Evolutionary conservation across 2,113 vertebrate genomes (phyloP).

Genomic region (Paracanthobrama guichenoti): DNA sequence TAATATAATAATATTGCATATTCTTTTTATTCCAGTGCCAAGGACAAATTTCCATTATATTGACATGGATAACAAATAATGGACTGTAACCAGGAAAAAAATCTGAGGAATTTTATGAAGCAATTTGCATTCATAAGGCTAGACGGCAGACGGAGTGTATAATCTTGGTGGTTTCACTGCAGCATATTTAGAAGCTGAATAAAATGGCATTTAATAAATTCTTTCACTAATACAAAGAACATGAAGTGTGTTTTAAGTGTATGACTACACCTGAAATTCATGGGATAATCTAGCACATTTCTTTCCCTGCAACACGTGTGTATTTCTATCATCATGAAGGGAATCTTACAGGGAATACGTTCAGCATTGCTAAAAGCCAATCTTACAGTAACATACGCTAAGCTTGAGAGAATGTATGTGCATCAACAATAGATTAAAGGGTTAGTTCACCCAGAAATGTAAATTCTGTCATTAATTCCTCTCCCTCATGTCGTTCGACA

Average conservation of each 20-base stretch:
- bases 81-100: neutral
- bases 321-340: neutral
- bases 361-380: neutral
- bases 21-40: neutral
- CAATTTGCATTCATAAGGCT: neutral
- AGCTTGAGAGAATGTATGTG: neutral
- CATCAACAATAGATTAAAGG: no score
- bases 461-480: no score
- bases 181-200: neutral
- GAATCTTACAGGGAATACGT: neutral
- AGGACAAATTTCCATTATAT: neutral
- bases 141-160: neutral
- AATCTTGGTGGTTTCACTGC: neutral
- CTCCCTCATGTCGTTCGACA: no score
- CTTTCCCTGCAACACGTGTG: neutral
- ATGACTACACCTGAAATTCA: neutral
- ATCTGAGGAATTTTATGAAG: neutral
- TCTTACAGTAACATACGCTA: neutral
- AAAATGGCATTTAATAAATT: neutral
- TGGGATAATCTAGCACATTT: neutral
- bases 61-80: neutral
- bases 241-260: neutral
- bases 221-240: neutral
- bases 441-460: no score
- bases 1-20: no score